Evolutionary conservation across 2,113 vertebrate species (phyloP), one percentile per base, ranked within the genome.

Genomic region (Copsychus sechellarum): DNA sequence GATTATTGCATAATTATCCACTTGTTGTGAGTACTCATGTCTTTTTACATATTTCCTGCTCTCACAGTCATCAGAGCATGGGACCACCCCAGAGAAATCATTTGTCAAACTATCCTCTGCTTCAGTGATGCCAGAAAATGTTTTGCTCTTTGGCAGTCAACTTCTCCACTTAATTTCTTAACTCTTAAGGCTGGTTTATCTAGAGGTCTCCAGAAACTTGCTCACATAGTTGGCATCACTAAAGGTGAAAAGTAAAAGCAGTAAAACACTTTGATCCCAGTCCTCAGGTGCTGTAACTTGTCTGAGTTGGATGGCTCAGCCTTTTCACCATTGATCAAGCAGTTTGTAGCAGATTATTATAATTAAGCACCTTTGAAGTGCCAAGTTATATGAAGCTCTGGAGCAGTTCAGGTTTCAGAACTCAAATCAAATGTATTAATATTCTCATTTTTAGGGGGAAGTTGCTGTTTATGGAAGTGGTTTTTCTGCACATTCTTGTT

Each of bases 321-420:
- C 0, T 5, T 61, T 90, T 88, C n/a, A 65, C 74, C 58, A 42
- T 26, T 87, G 78, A 90, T 94, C 62, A 94, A 86, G 74, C 42
- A 90, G 79, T 85, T 93, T 94, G 65, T 93, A 92, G 62, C n/a
- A 92, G 70, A 69, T 93, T 67, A 85, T 82, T 93, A 45, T 73
- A 93, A 93, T 54, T 88, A 90, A 88, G 36, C 36, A 67, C 53
- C 36, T 96, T 77, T 90, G 66, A 96, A 93, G 36, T 93, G 66
- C 45, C 66, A 81, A 77, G 18, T 45, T 88, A 5, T 42, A 45
- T 48, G 88, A 77, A 65, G 29, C 28, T 90, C 65, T 88, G 45
- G 53, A 70, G 16, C 6, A 21, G n/a, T 65, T 90, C 48, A 42
- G 25, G 28, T 69, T 87, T 60, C 81, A 79, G 70, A 91, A 79